A percentile compares a stretch with the other conserved stretches of the same genome.
phyloP scores from a whole-genome alignment of 2,888 invertebrate genomes.

The Phortica okadai region DNA sequence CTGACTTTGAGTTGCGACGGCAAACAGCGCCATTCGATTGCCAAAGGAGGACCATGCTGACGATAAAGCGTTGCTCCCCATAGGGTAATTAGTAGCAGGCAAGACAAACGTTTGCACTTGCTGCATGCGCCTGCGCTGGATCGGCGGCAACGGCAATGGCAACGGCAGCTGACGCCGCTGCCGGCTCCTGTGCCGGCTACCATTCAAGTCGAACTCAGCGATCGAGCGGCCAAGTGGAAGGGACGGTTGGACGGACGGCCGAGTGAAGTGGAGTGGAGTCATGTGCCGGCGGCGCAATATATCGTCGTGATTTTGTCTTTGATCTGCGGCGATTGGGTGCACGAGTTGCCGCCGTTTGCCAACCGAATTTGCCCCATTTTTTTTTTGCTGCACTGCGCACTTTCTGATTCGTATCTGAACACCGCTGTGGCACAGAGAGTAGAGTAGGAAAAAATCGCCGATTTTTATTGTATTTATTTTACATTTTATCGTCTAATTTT shows the following conservation, averaged over 20 bases:
- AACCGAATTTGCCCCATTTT: constrained; percentile 16
- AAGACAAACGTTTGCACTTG: constrained; percentile 22
- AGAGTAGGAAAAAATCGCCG: not conserved
- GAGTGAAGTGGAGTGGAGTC: not conserved
- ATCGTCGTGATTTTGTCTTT: constrained; percentile 31
- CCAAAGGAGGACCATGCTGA: not conserved
- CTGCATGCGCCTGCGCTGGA: not conserved
- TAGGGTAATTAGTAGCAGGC: constrained; percentile 69
- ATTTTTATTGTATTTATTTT: not conserved
- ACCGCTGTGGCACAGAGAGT: not conserved
- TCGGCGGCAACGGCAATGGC: not conserved
- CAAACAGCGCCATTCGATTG: not conserved
- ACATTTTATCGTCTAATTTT: not conserved
- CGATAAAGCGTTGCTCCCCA: constrained; percentile 59
- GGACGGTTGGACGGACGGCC: no score
- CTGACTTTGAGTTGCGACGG: not conserved
- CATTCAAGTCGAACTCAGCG: not conserved
- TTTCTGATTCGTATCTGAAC: constrained; percentile 22
- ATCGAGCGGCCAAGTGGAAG: not conserved
- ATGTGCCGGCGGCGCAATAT: constrained; percentile 14
- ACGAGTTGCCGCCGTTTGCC: not conserved
- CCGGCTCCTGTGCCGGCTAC: not conserved
- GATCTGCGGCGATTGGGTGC: constrained; percentile 16
- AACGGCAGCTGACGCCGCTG: not conserved
- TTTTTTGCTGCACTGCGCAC: constrained; percentile 14